Percentiles rank a stretch among this genome's conserved stretches.
Conservation (phyloP, 2,888 invertebrate species). For the Apodemia duryi region DNA sequence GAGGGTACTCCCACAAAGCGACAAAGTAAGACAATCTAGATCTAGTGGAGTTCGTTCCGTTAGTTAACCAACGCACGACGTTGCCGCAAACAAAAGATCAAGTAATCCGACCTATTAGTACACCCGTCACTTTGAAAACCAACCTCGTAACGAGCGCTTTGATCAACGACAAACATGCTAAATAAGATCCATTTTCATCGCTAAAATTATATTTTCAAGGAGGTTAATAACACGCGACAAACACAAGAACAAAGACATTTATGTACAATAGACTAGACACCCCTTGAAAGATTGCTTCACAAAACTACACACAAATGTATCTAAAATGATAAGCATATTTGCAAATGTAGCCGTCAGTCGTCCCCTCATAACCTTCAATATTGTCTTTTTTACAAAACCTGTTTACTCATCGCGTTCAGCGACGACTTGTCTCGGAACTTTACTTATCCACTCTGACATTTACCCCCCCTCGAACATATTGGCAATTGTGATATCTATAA, state of each 20-base stretch:
- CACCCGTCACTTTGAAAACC: conserved; percentile 56
- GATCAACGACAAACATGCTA: conserved; percentile 56
- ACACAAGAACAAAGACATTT: not conserved
- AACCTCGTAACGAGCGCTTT: conserved; percentile 49
- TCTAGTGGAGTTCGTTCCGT: conserved; percentile 9
- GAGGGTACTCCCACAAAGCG: not conserved
- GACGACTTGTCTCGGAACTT: too few relatives aligned
- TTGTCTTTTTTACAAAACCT: not conserved
- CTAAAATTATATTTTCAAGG: conserved; percentile 55
- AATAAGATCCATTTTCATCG: conserved; percentile 57
- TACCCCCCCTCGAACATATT: too few relatives aligned
- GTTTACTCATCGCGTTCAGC: too few relatives aligned
- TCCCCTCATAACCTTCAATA: not conserved
- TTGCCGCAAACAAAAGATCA: conserved; percentile 24
- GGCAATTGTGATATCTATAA: too few relatives aligned
- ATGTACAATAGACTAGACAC: not conserved
- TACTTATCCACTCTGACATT: too few relatives aligned
- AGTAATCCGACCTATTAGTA: conserved; percentile 67
- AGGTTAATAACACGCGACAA: conserved; percentile 55
- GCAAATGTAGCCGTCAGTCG: not conserved
- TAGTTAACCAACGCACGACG: conserved; percentile 12
- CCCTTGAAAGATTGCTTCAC: not conserved
- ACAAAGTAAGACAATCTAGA: conserved; percentile 2
- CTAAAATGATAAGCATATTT: not conserved
- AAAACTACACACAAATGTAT: not conserved